A percentile compares a stretch with the other conserved stretches of the same genome.
phyloP scores from a whole-genome alignment of 2,888 invertebrate species.

The Sphaeridia pumilis region DNA sequence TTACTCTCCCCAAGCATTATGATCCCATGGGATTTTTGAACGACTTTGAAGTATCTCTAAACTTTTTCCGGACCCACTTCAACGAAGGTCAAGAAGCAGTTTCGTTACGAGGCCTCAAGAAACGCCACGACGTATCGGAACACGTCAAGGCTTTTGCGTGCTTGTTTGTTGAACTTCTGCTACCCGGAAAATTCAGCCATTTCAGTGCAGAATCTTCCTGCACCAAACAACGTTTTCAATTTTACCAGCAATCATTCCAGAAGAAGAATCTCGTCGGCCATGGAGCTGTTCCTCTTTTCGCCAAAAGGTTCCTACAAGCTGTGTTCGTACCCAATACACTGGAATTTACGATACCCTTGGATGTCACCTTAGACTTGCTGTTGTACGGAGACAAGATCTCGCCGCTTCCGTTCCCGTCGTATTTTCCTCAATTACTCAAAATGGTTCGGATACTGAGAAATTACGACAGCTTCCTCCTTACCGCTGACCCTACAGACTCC shows the following conservation, averaged over 20 bases:
- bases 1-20: slow-evolving; percentile 68
- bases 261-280: slow-evolving; percentile 8
- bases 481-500: slow-evolving; percentile 24
- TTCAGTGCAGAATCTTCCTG: slow-evolving; percentile 52
- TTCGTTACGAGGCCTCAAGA: slow-evolving; percentile 23
- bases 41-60: slow-evolving; percentile 59
- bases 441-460: slow-evolving; percentile 31
- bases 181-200: slow-evolving; percentile 54
- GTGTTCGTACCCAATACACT: slow-evolving; percentile 27
- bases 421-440: slow-evolving; percentile 32
- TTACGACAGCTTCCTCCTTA: slow-evolving; percentile 25
- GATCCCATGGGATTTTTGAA: slow-evolving; percentile 64
- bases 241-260: slow-evolving; percentile 24
- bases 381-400: slow-evolving; percentile 27
- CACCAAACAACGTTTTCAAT: slow-evolving; percentile 45
- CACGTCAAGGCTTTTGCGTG: slow-evolving; percentile 62
- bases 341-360: slow-evolving; percentile 32
- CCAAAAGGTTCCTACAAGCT: slow-evolving; percentile 29
- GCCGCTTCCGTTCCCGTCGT: slow-evolving; percentile 33
- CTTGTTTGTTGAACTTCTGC: slow-evolving; percentile 75
- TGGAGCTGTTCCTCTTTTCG: slow-evolving; percentile 27
- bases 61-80: slow-evolving; percentile 50
- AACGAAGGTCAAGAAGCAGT: slow-evolving; percentile 43
- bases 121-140: slow-evolving; percentile 18
- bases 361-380: slow-evolving; percentile 27